Percentiles rank a stretch among this genome's conserved stretches.
Conservation (phyloP, 2,113 vertebrate species). For the Erpornis zantholeuca region DNA sequence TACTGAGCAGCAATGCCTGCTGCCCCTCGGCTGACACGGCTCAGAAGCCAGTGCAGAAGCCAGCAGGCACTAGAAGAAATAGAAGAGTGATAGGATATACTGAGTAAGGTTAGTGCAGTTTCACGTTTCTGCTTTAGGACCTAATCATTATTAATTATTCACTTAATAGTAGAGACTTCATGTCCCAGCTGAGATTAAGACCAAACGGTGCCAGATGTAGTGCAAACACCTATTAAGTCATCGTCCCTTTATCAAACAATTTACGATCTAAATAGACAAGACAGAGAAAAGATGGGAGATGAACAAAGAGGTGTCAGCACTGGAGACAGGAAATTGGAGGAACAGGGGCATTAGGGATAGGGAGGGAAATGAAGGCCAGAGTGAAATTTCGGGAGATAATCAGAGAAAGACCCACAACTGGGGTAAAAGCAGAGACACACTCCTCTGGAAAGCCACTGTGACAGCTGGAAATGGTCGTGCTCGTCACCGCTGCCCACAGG, state of each 20-base stretch:
- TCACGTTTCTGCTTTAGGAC: conserved; percentile 1
- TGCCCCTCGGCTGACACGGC: rapidly evolving
- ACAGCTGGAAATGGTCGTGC: background rate
- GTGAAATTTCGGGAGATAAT: background rate
- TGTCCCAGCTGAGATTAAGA: conserved; percentile 48
- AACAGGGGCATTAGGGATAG: background rate
- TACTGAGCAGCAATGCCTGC: background rate
- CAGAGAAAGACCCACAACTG: background rate
- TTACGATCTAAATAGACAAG: conserved; percentile 47
- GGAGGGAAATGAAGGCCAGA: background rate
- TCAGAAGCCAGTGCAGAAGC: background rate
- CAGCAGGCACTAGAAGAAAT: background rate
- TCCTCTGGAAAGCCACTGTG: background rate
- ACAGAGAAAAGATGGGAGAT: conserved; percentile 56
- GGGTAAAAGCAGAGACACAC: background rate
- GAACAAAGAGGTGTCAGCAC: conserved; percentile 43
- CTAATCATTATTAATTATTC: conserved; percentile 61
- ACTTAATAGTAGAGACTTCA: conserved; percentile 5
- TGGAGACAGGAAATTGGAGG: conserved; percentile 10
- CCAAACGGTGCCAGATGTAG: conserved; percentile 51
- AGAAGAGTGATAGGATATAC: background rate
- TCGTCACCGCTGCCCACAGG: rapidly evolving
- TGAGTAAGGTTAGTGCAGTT: conserved; percentile 18
- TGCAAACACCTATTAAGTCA: conserved; percentile 65
- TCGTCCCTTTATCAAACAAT: conserved; percentile 59